phyloP scores from a whole-genome alignment of 2,888 invertebrate species.

The Chrysopilus asiliformis region DNA sequence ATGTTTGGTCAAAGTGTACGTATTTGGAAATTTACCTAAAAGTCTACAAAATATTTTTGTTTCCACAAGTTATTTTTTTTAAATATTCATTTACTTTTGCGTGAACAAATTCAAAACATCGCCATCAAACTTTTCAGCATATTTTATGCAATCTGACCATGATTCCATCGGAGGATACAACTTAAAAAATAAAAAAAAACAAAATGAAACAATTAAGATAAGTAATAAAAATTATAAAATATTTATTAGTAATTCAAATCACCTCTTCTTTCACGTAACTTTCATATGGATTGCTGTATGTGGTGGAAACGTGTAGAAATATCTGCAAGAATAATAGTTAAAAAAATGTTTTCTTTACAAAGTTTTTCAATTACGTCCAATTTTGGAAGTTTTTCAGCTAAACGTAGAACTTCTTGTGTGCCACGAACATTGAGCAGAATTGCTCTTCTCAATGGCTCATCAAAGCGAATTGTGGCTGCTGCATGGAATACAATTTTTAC shows the following conservation, averaged over 20 bases:
- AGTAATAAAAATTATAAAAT: background rate
- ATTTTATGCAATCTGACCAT: conserved; percentile 46
- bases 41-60: conserved; percentile 28
- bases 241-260: background rate
- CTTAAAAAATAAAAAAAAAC: conserved; percentile 2
- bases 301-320: conserved; percentile 61
- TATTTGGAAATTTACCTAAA: conserved; percentile 57
- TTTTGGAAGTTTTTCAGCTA: conserved; percentile 39
- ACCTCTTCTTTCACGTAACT: conserved; percentile 54
- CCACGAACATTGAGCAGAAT: conserved; percentile 45
- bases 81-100: conserved; percentile 40
- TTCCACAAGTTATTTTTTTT: background rate
- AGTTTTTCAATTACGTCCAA: conserved; percentile 33
- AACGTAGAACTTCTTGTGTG: conserved; percentile 42
- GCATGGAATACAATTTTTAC: conserved; percentile 55
- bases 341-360: background rate
- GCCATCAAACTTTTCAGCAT: conserved; percentile 45
- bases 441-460: conserved; percentile 52
- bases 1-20: conserved; percentile 75
- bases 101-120: conserved; percentile 41
- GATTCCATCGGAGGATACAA: conserved; percentile 37
- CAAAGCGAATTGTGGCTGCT: conserved; percentile 63
- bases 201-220: background rate
- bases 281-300: conserved; percentile 64
- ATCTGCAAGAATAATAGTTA: background rate